Conservation (phyloP, 2,113 vertebrate genomes). For the Notothenia rossii region DNA sequence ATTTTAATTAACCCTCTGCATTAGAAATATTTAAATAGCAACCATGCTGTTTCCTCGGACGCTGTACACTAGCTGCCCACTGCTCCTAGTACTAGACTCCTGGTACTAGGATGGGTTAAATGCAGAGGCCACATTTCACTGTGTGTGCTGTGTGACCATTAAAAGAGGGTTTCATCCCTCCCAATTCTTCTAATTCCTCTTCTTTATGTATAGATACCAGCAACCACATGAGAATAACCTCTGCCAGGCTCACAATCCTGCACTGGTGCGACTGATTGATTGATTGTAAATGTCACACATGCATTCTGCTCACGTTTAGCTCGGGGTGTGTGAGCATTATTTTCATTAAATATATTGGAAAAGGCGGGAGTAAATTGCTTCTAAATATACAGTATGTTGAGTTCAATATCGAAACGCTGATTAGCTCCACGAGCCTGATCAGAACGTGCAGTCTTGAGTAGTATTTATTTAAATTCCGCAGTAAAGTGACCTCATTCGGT, state of each 20-base stretch:
- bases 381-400: constrained; percentile 20
- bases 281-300: constrained; percentile 36
- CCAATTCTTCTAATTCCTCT: too few species aligned
- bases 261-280: constrained; percentile 11
- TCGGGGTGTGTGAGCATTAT: not conserved
- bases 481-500: constrained; percentile 43
- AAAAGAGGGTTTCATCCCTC: too few species aligned
- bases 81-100: too few species aligned
- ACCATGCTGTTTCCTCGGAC: too few species aligned
- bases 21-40: not conserved
- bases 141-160: too few species aligned
- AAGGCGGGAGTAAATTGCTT: constrained; percentile 23
- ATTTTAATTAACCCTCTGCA: not conserved
- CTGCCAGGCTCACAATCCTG: not conserved
- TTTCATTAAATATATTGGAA: constrained; percentile 23
- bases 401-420: constrained; percentile 34
- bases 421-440: constrained; percentile 32
- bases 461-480: constrained; percentile 39
- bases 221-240: constrained; percentile 8
- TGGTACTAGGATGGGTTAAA: too few species aligned
- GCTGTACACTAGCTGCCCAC: too few species aligned
- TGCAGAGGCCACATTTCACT: too few species aligned
- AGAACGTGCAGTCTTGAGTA: constrained; percentile 17
- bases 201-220: not conserved
- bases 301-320: not conserved